Conservation (phyloP, 1,140 invertebrate species). For the Caenorhabditis brenneri region DNA sequence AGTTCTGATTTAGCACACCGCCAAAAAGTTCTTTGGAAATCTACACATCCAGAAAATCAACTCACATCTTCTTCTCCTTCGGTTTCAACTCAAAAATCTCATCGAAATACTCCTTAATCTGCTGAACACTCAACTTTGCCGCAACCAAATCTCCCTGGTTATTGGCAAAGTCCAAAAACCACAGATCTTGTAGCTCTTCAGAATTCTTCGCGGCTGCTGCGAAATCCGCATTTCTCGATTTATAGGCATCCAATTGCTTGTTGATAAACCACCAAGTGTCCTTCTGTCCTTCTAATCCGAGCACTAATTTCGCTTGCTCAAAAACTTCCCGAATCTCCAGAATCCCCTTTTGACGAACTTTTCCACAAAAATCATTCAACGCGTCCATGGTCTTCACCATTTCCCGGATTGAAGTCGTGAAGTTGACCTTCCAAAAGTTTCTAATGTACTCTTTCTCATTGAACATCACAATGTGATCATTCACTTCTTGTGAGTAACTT, state of each 20-base stretch:
- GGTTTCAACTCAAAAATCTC: neutral
- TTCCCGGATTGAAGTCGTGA: neutral
- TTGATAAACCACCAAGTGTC: neutral
- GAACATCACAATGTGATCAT: neutral
- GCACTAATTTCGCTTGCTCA: neutral
- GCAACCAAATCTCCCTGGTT: neutral
- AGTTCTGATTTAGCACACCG: too few relatives aligned
- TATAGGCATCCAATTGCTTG: neutral
- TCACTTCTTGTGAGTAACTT: neutral
- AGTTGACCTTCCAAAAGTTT: neutral
- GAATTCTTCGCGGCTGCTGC: neutral
- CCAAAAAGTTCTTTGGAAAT: neutral
- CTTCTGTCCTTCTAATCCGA: neutral
- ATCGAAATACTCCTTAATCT: neutral
- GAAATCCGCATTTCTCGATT: neutral
- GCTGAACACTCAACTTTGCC: neutral
- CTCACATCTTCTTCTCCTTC: neutral
- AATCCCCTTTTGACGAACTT: neutral
- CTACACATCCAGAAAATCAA: neutral
- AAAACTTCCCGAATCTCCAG: neutral
- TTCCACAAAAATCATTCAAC: neutral
- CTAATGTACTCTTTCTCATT: neutral
- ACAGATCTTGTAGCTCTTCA: neutral
- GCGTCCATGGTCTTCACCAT: neutral
- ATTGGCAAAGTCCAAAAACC: neutral